Evolutionary conservation across 2,113 vertebrate genomes (phyloP).

Genomic region (Chlamydotis undulata): DNA sequence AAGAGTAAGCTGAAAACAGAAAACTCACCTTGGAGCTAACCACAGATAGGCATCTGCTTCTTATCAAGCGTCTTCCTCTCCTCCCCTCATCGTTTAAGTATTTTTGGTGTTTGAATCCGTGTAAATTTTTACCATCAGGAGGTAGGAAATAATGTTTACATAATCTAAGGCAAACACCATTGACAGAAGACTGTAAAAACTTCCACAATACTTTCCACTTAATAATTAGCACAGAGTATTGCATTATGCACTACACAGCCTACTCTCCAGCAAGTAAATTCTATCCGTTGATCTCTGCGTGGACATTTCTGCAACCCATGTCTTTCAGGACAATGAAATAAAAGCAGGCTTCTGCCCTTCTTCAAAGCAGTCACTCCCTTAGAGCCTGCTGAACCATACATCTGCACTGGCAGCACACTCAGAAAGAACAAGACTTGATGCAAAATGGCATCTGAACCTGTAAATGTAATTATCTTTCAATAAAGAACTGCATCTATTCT

Average conservation of each 20-base stretch:
- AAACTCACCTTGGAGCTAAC: slow-evolving; percentile 21
- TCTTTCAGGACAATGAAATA: not conserved
- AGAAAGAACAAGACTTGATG: not conserved
- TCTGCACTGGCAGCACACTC: not conserved
- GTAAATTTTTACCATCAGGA: slow-evolving; percentile 20
- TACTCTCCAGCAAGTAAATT: not conserved
- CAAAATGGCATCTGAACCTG: not conserved
- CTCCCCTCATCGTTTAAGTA: not conserved
- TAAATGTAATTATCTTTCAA: not conserved
- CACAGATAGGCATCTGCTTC: not conserved
- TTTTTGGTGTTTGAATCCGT: not conserved
- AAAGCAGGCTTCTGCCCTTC: not conserved
- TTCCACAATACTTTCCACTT: not conserved
- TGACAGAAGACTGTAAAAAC: not conserved
- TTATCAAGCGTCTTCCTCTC: slow-evolving; percentile 21
- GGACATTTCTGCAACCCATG: not conserved
- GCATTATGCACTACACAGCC: fast-evolving
- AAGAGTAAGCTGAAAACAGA: not conserved
- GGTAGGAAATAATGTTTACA: not conserved
- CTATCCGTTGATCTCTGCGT: fast-evolving
- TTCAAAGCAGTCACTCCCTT: not conserved
- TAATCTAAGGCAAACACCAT: not conserved
- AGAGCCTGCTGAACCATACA: not conserved
- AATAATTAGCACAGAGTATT: not conserved
- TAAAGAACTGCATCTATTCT: not conserved